Evolutionary conservation across 53 echinoderm and acorn worm genomes (phyloP), one percentile per base, ranked within the genome.

Genomic region (Echinarachnius parma): DNA sequence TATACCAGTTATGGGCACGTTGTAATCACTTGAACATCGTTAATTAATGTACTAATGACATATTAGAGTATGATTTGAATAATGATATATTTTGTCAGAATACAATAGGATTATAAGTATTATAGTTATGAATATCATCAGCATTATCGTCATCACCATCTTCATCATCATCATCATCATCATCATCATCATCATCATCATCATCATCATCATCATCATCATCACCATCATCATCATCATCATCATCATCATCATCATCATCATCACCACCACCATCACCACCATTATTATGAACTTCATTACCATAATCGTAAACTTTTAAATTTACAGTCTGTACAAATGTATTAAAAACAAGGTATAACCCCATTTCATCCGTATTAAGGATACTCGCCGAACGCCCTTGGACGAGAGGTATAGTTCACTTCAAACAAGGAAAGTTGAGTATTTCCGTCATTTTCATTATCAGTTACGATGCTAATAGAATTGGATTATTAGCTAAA

Each of bases 161-260:
- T 7, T 59, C 18, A 30, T 33, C 33, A 29, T 59, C 1, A 31
- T 32, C 59, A 31, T 60, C 34, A 59, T 59, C 59, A 32, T 11
- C 33, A 59, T 59, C 59, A 9, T 59, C 59, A 13, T 61, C 61
- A 61, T 21, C 61, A 36, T 37, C 61, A 61, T 36, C 61, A 22
- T 35, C 61, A 21, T 61, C 23, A 37, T 35, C 37, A 37, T 23
- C 22, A 34, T 19, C 22, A 36, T 35, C 37, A 33, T 32, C 29
- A 28, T 34, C 13, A 27, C 23, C 30, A 5, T 58, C 4, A 30
- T 62, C 62, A 62, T 18, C 62, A 21, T 35, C 33, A 60, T 32
- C 60, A 60, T n/a, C 60, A 33, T 9, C 34, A 60, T 21, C 42
- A 37, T 14, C 60, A 60, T 14, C 10, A 2, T 14, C 54, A 7